Evolutionary conservation across 1,140 invertebrate species (phyloP).

Genomic region (Brachionus sp.): DNA sequence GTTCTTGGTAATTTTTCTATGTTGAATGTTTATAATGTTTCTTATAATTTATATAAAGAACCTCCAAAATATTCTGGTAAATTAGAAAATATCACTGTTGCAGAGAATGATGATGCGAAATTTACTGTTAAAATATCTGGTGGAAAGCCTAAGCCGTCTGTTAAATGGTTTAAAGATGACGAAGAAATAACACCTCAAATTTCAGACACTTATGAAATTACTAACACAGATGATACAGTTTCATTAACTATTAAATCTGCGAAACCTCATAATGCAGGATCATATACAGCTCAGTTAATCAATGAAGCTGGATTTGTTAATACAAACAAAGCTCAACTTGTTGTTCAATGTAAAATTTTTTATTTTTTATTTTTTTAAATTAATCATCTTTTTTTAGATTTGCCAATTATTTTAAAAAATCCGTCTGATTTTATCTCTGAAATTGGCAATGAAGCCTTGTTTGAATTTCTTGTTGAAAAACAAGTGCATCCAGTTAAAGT

Average conservation of each 20-base stretch:
- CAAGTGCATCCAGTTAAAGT: not conserved
- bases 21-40: not conserved
- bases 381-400: not conserved
- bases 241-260: slow-evolving; percentile 6
- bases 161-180: slow-evolving; percentile 44
- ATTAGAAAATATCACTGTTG: slow-evolving; percentile 19
- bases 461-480: not conserved
- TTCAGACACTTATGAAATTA: slow-evolving; percentile 14
- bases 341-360: slow-evolving; percentile 13
- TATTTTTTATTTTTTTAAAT: not conserved
- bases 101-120: not conserved
- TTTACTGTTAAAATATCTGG: slow-evolving; percentile 11
- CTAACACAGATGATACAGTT: slow-evolving; percentile 24
- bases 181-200: not conserved
- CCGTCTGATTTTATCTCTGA: not conserved
- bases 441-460: not conserved
- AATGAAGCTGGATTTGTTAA: not conserved
- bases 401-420: slow-evolving; percentile 1
- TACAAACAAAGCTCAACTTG: not conserved
- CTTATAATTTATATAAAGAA: not conserved
- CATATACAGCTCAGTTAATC: not conserved
- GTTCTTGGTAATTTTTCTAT: not conserved
- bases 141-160: slow-evolving; percentile 29
- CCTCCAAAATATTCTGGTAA: slow-evolving; percentile 15
- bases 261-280: not conserved